Conservation (phyloP, 2,888 invertebrate species). For the Agriopis leucophaearia region DNA sequence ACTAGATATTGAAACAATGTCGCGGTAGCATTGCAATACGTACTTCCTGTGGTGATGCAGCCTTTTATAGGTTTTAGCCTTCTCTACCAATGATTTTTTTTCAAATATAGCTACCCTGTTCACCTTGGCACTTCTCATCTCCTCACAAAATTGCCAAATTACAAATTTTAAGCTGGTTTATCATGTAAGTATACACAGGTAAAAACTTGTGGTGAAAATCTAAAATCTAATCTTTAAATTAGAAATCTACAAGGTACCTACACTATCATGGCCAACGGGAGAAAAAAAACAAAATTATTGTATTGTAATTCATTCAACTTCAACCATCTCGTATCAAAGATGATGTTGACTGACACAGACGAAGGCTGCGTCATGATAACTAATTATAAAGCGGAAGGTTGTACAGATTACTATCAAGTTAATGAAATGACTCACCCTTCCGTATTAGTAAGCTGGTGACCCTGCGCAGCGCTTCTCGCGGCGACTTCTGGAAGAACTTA, state of each 20-base stretch:
- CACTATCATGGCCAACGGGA: not conserved
- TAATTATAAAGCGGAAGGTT: not conserved
- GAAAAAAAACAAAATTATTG: not conserved
- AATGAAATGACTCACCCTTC: slow-evolving; percentile 87
- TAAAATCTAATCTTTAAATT: too few species aligned
- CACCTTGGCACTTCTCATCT: too few species aligned
- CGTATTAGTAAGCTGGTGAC: slow-evolving; percentile 95
- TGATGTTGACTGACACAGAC: slow-evolving; percentile 1
- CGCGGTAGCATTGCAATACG: too few species aligned
- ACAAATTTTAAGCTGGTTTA: too few species aligned
- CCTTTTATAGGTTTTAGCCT: too few species aligned
- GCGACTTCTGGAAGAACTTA: slow-evolving; percentile 95
- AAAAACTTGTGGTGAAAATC: too few species aligned
- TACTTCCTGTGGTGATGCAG: too few species aligned
- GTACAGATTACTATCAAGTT: slow-evolving; percentile 1
- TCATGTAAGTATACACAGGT: not conserved
- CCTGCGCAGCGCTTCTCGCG: slow-evolving; percentile 93
- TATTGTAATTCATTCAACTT: not conserved
- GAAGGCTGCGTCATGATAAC: not conserved
- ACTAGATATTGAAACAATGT: too few species aligned
- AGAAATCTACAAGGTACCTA: too few species aligned
- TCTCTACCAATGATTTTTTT: too few species aligned
- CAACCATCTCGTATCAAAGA: not conserved
- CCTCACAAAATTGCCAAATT: too few species aligned
- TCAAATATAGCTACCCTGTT: too few species aligned